These are phyloP conservation scores for Maconellicoccus hirsutus DNA, from an alignment of 1,140 invertebrate species.

Conservation along the genomic window DNA sequence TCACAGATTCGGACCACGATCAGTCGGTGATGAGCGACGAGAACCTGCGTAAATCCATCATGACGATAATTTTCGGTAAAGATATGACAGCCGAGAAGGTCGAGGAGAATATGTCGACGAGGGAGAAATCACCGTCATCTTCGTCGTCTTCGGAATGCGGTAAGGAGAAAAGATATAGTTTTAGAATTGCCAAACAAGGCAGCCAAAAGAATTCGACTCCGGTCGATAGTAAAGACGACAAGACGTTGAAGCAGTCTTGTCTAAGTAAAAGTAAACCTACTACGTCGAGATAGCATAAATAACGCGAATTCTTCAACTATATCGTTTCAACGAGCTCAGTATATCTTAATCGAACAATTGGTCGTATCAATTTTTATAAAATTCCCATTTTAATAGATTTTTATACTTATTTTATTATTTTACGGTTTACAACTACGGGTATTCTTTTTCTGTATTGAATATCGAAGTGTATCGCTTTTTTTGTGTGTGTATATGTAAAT, in stretches of 20 bases:
- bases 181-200: not conserved
- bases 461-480: too few relatives aligned
- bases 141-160: not conserved
- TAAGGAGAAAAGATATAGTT: not conserved
- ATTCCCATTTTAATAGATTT: too few relatives aligned
- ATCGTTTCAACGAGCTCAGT: too few relatives aligned
- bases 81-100: slow-evolving; percentile 2
- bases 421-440: too few relatives aligned
- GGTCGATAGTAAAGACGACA: not conserved
- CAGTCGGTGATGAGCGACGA: not conserved
- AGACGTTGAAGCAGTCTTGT: not conserved
- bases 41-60: slow-evolving; percentile 3
- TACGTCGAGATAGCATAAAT: not conserved
- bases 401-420: too few relatives aligned
- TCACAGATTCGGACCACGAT: not conserved
- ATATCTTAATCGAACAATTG: too few relatives aligned
- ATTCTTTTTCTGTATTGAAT: too few relatives aligned
- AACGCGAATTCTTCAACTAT: too few relatives aligned
- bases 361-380: too few relatives aligned
- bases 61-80: slow-evolving; percentile 13
- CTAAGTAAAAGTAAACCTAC: not conserved
- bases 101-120: not conserved
- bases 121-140: not conserved
- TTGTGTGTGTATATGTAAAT: too few relatives aligned
- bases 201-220: not conserved